Base-by-base conservation (phyloP, 2,113 vertebrate genomes). In the Coptodon bakossiorum region DNA sequence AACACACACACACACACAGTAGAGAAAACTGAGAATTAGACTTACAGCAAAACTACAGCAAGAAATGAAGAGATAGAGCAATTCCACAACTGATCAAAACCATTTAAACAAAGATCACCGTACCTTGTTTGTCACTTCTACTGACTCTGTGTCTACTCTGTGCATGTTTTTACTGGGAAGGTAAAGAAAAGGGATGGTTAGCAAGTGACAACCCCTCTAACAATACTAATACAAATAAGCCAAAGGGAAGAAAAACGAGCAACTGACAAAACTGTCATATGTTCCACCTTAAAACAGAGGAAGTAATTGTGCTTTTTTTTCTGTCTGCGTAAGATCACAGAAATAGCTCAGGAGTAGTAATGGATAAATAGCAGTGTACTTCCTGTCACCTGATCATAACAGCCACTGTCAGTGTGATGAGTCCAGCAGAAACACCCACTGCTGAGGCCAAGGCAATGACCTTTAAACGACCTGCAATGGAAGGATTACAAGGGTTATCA, bases 81-180 rank as follows among this genome's bases (percentile, higher is more conserved):
- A 84, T n/a, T 76, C 7, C 22, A 24, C 1, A 9, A 24, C 9
- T 10, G 53, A 31, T 61, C 8, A 50, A n/a, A 52, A 11, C 16
- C 13, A 53, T 61, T 8, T 12, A 82, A 36, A 85, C 16, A 11
- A 29, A 5, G 38, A 57, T 19, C 14, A 50, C 29, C 16, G 5
- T 83, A 97, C 96, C 96, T 95, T 96, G 78, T 93, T 94, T 54
- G 81, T 84, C 43, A 90, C 90, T 7, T 94, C 93, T 12, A 73
- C 71, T 38, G 88, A 57, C 82, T 96, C 95, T 71, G 88, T 91
- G 91, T 97, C 96, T 4, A 97, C 95, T 84, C 91, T 94, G 90
- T 97, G 96, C 96, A 96, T 97, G 84, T 97, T 97, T 92, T 97
- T 97, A 91, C 96, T 97, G 92, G 59, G 66, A 88, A 89, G n/a